Percentiles rank a stretch among this genome's conserved stretches.
These are phyloP conservation scores for Antheraea mylitta DNA, from an alignment of 1,140 invertebrate species.

Conservation along the genomic window DNA sequence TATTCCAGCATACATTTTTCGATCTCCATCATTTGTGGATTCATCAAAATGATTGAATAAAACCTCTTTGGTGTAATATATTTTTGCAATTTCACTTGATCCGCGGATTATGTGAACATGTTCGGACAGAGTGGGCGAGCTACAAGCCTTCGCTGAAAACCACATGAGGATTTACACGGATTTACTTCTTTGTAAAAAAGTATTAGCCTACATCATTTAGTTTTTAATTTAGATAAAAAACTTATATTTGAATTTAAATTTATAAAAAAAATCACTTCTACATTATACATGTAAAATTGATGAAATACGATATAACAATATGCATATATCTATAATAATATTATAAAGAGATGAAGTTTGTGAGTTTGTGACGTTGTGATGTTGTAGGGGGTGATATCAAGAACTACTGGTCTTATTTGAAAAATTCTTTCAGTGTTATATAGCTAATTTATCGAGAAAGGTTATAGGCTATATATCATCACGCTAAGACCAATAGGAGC, in stretches of 20 bases:
- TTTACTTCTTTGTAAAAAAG: slow-evolving; percentile 37
- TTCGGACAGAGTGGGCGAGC: slow-evolving; percentile 39
- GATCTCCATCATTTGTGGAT: not conserved
- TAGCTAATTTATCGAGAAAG: too few species aligned
- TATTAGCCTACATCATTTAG: slow-evolving; percentile 26
- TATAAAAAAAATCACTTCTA: too few species aligned
- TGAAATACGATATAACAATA: not conserved
- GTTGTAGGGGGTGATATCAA: too few species aligned
- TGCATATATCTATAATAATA: too few species aligned
- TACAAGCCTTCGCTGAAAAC: slow-evolving; percentile 41
- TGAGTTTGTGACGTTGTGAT: too few species aligned
- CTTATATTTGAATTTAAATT: not conserved
- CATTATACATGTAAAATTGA: too few species aligned
- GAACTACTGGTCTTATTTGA: too few species aligned
- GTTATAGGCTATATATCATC: too few species aligned
- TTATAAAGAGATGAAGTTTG: too few species aligned
- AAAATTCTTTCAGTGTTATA: too few species aligned
- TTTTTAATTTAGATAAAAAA: slow-evolving; percentile 17
- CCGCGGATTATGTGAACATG: slow-evolving; percentile 46
- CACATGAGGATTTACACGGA: slow-evolving; percentile 43
- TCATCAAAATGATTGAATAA: not conserved
- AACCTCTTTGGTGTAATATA: slow-evolving; percentile 9
- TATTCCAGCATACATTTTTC: not conserved
- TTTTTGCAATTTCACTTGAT: slow-evolving; percentile 45
- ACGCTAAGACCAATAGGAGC: too few species aligned